These are phyloP conservation scores for Salarias fasciatus DNA, from an alignment of 2,797 vertebrate species.

Conservation along the genomic window DNA sequence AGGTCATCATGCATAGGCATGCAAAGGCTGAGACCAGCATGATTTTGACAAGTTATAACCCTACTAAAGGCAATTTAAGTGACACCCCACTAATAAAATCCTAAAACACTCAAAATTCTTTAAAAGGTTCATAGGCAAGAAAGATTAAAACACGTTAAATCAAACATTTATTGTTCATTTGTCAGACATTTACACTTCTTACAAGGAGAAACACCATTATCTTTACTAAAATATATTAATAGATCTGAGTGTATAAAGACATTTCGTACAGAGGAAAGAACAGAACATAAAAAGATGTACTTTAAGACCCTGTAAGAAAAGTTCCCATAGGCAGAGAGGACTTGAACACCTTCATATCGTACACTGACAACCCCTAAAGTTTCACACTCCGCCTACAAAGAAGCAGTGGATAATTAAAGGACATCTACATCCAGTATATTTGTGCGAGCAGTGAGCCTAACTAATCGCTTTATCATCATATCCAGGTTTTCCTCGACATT, in stretches of 20 bases:
- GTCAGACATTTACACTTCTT: slow-evolving; percentile 78
- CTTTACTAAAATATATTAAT: slow-evolving; percentile 86
- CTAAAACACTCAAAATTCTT: too few relatives aligned
- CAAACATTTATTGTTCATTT: slow-evolving; percentile 81
- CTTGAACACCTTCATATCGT: slow-evolving; percentile 47
- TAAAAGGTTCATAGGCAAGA: too few relatives aligned
- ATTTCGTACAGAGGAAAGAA: slow-evolving; percentile 70
- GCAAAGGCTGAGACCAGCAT: too few relatives aligned
- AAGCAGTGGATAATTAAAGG: slow-evolving; percentile 44
- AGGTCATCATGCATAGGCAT: too few relatives aligned
- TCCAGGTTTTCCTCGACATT: slow-evolving; percentile 50
- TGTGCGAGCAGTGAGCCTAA: slow-evolving; percentile 34
- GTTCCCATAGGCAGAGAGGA: slow-evolving; percentile 58
- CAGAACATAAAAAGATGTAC: slow-evolving; percentile 66
- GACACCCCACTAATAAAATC: too few relatives aligned
- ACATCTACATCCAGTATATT: slow-evolving; percentile 45
- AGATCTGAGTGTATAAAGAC: slow-evolving; percentile 81
- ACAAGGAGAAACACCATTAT: slow-evolving; percentile 75
- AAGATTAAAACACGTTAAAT: slow-evolving; percentile 35
- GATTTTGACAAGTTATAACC: too few relatives aligned
- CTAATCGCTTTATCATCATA: slow-evolving; percentile 20
- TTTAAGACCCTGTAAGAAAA: slow-evolving; percentile 74
- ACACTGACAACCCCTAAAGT: slow-evolving; percentile 44
- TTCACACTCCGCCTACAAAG: slow-evolving; percentile 43
- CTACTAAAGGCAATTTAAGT: too few relatives aligned